A percentile compares a stretch with the other conserved stretches of the same genome.
Evolutionary conservation across 2,888 invertebrate genomes (phyloP).

Genomic region (Tholera decimalis): DNA sequence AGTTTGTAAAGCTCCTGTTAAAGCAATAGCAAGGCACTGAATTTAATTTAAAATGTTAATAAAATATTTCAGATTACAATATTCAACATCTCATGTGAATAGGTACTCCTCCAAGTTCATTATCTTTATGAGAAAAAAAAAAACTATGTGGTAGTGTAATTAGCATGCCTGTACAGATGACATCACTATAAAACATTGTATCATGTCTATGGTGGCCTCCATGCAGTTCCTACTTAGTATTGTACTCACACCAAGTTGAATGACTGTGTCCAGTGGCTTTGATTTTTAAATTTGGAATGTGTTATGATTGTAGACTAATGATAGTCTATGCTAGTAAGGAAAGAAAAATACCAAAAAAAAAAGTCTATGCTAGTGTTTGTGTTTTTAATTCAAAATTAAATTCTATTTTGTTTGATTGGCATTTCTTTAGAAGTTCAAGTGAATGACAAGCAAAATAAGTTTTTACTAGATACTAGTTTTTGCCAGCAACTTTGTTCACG

Average conservation of each 20-base stretch:
- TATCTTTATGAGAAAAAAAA: conserved; percentile 41
- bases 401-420: not conserved
- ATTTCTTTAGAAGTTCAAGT: not conserved
- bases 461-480: too few relatives aligned
- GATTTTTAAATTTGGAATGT: conserved; percentile 18
- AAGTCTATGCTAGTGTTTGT: conserved; percentile 10
- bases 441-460: not conserved
- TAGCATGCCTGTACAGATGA: conserved; percentile 77
- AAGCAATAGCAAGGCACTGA: too few relatives aligned
- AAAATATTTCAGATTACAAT: not conserved
- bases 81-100: conserved; percentile 1
- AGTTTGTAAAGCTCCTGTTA: too few relatives aligned
- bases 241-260: conserved; percentile 64
- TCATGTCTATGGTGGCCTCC: conserved; percentile 73
- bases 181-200: conserved; percentile 76
- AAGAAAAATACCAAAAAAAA: too few relatives aligned
- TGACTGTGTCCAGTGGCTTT: conserved; percentile 56
- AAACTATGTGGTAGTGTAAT: conserved; percentile 68
- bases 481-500: too few relatives aligned
- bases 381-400: not conserved
- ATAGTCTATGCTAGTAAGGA: too few relatives aligned
- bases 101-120: conserved; percentile 10
- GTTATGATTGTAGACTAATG: conserved; percentile 1
- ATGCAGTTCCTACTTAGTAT: conserved; percentile 66
- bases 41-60: too few relatives aligned